phyloP scores from a whole-genome alignment of 2,888 invertebrate species.

The Copidosoma aretas region DNA sequence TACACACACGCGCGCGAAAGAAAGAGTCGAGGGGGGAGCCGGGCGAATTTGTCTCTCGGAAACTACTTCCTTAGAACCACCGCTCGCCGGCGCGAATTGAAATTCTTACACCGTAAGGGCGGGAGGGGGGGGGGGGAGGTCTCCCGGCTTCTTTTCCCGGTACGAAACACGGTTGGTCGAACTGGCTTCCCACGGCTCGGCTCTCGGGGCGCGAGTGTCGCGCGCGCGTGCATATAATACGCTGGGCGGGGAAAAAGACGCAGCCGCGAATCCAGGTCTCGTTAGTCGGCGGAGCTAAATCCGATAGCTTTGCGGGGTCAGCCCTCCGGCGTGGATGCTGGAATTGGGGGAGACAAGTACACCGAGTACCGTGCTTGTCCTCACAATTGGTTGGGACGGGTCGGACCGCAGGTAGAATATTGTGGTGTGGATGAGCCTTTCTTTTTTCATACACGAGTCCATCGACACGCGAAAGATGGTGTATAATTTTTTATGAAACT shows the following conservation, averaged over 20 bases:
- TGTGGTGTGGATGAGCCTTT: too few relatives aligned
- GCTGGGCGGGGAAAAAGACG: neutral
- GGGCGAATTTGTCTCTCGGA: conserved; percentile 10
- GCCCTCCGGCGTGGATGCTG: too few relatives aligned
- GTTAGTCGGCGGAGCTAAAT: conserved; percentile 12
- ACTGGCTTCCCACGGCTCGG: neutral
- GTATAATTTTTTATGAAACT: too few relatives aligned
- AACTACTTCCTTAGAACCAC: conserved; percentile 8
- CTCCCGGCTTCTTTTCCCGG: conserved; percentile 9
- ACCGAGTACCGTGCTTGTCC: too few relatives aligned
- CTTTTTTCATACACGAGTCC: too few relatives aligned
- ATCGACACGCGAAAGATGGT: too few relatives aligned
- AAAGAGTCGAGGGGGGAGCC: neutral
- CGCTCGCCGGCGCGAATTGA: conserved; percentile 20
- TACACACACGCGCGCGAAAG: too few relatives aligned
- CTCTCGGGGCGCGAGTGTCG: conserved; percentile 13
- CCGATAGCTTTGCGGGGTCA: conserved; percentile 3
- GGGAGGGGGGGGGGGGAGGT: neutral
- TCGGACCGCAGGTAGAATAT: too few relatives aligned
- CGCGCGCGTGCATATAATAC: neutral
- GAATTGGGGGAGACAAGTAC: too few relatives aligned
- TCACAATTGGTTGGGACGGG: too few relatives aligned
- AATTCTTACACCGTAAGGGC: conserved; percentile 20
- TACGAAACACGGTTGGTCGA: conserved; percentile 23
- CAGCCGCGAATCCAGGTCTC: conserved; percentile 15